phyloP scores from a whole-genome alignment of 2,888 invertebrate genomes.

The Callyntrura guangdongensis region DNA sequence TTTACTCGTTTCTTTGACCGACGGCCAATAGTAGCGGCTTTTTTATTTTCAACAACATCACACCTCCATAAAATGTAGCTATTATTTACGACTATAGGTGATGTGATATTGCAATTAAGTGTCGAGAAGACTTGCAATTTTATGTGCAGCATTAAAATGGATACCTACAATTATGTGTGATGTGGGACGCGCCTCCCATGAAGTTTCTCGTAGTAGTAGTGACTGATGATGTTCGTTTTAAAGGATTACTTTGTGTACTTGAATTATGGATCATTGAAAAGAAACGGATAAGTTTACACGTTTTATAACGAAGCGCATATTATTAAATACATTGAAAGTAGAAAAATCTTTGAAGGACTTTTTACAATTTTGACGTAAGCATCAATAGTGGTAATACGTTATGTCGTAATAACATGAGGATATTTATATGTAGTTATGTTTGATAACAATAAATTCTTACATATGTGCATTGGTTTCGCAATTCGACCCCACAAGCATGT shows the following conservation, averaged over 20 bases:
- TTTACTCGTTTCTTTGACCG: constrained; percentile 12
- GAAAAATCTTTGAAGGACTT: neutral
- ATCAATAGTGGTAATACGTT: neutral
- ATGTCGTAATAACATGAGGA: neutral
- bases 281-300: neutral
- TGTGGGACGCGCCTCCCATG: neutral
- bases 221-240: neutral
- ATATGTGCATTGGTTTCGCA: no score
- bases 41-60: constrained; percentile 35
- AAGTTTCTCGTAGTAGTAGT: neutral
- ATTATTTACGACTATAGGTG: constrained; percentile 49
- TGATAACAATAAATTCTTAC: neutral
- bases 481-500: neutral
- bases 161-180: neutral
- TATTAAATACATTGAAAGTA: no score
- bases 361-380: neutral
- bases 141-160: neutral
- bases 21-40: constrained; percentile 34
- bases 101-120: constrained; percentile 37
- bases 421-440: neutral
- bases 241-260: neutral
- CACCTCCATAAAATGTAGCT: constrained; percentile 51
- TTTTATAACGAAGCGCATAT: neutral
- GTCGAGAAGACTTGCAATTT: constrained; percentile 51
- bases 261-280: neutral